Base-by-base conservation (phyloP, 2,113 vertebrate genomes). In the Butorides virescens region DNA sequence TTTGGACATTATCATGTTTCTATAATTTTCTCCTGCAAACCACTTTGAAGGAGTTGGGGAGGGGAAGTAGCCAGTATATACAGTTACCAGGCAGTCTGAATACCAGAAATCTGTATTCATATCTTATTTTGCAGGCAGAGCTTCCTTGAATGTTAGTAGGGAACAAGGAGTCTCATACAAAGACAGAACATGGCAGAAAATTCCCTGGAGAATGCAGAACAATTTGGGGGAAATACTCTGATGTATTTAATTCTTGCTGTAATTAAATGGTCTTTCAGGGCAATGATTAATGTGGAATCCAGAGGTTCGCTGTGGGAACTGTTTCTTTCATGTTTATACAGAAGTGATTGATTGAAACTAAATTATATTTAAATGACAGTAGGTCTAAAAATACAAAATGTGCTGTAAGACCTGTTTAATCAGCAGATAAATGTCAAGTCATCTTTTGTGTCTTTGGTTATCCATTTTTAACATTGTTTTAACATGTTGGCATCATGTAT, bases 181-280 rank as follows among this genome's bases (percentile, higher is more conserved):
- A 74, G 21, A 29, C 22, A 86, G 22, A 71, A 59, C 9, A 18
- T 23, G 22, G 37, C 46, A 93, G 42, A 86, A 92, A 88, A 88
- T 80, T 59, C 67, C 83, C 23, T 2, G 11, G 18, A 86, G 63
- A 88, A 50, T 58, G 50, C 59, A 86, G 72, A 66, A 66, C 15
- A 73, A 2, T 46, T 83, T 83, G 1, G 21, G 37, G 49, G 8
- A 86, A 86, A 62, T 68, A 76, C 6, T 86, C 8, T 44, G 39
- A 49, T 82, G 4, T 66, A 46, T 86, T 86, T 74, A 26, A 58
- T 92, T 79, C 67, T 70, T 66, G 11, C 62, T 52, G 30, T 88
- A 90, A 88, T 91, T 92, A 90, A 96, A 50, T 65, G n/a, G 13
- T 59, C 65, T 82, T 89, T 79, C 67, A 88, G 67, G 79, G 34